A percentile compares a stretch with the other conserved stretches of the same genome.
Evolutionary conservation across 2,113 vertebrate species (phyloP).

Genomic region (Catharus bicknelli): DNA sequence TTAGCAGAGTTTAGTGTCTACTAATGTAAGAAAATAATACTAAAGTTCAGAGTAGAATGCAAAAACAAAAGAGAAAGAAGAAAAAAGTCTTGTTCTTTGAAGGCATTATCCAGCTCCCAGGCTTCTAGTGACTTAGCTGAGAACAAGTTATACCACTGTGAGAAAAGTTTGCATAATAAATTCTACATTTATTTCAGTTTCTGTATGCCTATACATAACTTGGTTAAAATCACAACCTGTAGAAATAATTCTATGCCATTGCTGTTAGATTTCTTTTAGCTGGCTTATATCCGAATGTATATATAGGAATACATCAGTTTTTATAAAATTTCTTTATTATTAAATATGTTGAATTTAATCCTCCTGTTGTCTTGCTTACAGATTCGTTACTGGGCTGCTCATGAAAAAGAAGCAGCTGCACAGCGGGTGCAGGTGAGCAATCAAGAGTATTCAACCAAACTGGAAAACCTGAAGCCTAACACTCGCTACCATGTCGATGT

Average conservation of each 20-base stretch:
- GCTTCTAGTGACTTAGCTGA: background rate
- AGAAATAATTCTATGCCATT: background rate
- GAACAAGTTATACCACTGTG: background rate
- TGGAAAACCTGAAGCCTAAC: conserved; percentile 86
- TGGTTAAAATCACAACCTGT: background rate
- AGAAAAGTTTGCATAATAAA: background rate
- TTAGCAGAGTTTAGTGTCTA: background rate
- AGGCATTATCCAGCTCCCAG: background rate
- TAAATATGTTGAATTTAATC: background rate
- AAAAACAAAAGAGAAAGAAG: background rate
- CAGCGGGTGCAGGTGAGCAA: conserved; percentile 78
- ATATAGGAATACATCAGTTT: background rate
- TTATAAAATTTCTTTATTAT: background rate
- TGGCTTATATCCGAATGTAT: background rate
- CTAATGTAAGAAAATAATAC: background rate
- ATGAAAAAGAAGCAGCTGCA: conserved; percentile 85
- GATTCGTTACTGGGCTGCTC: conserved; percentile 89
- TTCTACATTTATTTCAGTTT: background rate
- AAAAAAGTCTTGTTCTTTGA: background rate
- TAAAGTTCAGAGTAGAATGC: background rate
- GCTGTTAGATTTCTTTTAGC: background rate
- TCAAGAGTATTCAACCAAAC: conserved; percentile 83
- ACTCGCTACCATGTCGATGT: conserved; percentile 87
- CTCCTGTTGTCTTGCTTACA: conserved; percentile 47
- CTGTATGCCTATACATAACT: background rate